Conservation (phyloP, 2,113 vertebrate genomes). For the Rhineura floridana region DNA sequence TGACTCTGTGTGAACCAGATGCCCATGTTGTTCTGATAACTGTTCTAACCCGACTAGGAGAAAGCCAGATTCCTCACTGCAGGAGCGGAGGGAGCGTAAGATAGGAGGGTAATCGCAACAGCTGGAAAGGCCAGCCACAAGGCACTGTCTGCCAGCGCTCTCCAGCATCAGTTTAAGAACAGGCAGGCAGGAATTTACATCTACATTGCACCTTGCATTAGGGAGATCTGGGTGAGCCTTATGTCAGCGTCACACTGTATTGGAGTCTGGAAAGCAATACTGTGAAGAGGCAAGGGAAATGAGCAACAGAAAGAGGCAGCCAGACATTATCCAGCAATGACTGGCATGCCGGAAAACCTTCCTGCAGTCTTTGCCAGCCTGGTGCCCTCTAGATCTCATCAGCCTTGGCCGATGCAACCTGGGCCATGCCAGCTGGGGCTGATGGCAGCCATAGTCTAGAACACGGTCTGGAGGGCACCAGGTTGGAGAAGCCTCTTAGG, state of each 20-base stretch:
- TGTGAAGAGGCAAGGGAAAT: background rate
- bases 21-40: background rate
- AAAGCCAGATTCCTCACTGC: too few species aligned
- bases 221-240: background rate
- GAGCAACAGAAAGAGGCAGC: background rate
- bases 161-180: background rate
- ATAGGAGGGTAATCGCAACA: conserved; percentile 8
- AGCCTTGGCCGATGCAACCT: too few species aligned
- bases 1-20: too few species aligned
- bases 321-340: background rate
- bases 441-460: too few species aligned
- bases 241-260: background rate
- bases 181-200: background rate
- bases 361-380: background rate
- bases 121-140: background rate
- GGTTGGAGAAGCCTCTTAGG: too few species aligned
- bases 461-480: too few species aligned
- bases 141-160: background rate
- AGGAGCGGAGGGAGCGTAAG: too few species aligned
- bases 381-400: background rate
- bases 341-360: too few species aligned
- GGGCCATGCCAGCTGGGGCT: too few species aligned
- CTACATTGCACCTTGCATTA: background rate
- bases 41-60: background rate
- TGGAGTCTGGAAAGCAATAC: background rate